Evolutionary conservation across 2,113 vertebrate genomes (phyloP), one percentile per base, ranked within the genome.

Genomic region (Cinclus cinclus): DNA sequence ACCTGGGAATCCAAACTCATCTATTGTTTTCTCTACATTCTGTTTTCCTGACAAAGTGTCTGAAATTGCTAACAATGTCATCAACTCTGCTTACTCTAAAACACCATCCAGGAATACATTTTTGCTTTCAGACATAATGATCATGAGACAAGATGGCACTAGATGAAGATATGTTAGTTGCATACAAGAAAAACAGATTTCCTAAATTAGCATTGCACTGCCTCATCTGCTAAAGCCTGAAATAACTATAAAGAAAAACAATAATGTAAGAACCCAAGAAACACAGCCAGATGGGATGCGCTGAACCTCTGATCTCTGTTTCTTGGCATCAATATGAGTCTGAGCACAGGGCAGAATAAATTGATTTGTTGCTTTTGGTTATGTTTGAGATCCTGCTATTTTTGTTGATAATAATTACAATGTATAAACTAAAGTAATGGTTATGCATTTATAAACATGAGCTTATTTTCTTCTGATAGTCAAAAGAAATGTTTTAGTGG

Each of bases 211-310:
- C 68, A 67, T 60, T 8, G 0, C 37, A 55, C 79, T 90, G 90
- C 59, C 56, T 95, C 92, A 93, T 94, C 85, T 94, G 75, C 78
- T 94, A 91, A 58, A 90, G 79, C 87, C 79, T 86, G 85, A 94
- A 96, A 92, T 94, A 96, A 94, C 87, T 65, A 46, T n/a, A 59
- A 92, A 90, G 91, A 90, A 95, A 94, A 83, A 86, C 13, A 95
- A 93, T 71, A 87, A 83, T 56, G 35, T 55, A 70, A 77, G 82
- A 90, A 92, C 47, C 23, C 75, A 65, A 86, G 58, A 93, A 94
- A 77, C 59, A 79, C 27, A 79, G 63, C 63, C 95, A 96, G 85
- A 93, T 90, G 85, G 87, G 78, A 83, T 94, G 70, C 46, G 85
- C 59, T 86, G 63, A 90, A 89, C 67, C 47, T 80, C 52, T 83